Conservation (phyloP, 2,113 vertebrate species). For the Plotosus lineatus region DNA sequence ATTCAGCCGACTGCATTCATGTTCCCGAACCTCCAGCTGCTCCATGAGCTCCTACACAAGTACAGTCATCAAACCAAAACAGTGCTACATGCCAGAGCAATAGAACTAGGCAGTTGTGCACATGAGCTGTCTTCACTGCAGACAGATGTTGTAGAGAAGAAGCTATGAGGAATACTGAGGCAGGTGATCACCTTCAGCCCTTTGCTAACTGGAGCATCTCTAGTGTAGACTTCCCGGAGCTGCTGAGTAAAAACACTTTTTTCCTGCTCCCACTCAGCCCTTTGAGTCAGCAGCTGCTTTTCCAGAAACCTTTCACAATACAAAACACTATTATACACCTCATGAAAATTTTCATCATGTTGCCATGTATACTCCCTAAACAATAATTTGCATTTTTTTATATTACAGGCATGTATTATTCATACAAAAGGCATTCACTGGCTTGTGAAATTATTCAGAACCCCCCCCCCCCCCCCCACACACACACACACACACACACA, state of each 20-base stretch:
- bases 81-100: background rate
- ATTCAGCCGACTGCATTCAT: constrained; percentile 65
- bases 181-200: constrained; percentile 59
- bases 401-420: background rate
- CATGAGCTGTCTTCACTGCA: background rate
- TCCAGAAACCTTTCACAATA: constrained; percentile 69
- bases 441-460: no score
- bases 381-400: background rate
- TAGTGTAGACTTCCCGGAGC: constrained; percentile 46
- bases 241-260: constrained; percentile 57
- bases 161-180: background rate
- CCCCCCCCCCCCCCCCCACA: no score
- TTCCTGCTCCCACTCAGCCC: constrained; percentile 66
- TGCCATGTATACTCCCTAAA: background rate
- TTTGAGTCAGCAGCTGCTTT: constrained; percentile 69
- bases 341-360: background rate
- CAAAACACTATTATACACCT: background rate
- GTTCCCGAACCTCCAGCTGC: constrained; percentile 70
- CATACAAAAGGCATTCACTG: background rate
- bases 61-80: constrained; percentile 5
- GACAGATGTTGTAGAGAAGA: background rate
- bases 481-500: no score
- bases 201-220: constrained; percentile 18
- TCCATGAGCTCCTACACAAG: constrained; percentile 66
- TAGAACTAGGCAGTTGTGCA: background rate